Evolutionary conservation across 2,113 vertebrate species (phyloP).

Genomic region (Psephotus haematonotus): DNA sequence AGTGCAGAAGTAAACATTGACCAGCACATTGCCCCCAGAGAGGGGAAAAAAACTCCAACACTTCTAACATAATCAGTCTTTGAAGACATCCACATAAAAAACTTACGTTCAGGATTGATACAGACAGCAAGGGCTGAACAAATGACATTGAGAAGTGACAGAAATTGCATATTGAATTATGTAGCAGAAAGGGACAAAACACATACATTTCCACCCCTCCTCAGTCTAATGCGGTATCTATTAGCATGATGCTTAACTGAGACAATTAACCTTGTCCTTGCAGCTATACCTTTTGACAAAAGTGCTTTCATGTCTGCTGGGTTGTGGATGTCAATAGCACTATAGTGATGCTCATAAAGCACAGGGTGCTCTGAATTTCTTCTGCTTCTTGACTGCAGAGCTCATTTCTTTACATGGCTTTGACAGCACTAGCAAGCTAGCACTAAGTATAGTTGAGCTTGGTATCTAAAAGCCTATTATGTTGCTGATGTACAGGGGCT

Average conservation of each 20-base stretch:
- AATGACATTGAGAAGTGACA: neutral
- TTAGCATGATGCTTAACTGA: neutral
- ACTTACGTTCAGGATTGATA: neutral
- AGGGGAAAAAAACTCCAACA: neutral
- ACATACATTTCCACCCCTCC: neutral
- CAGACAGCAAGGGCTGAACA: neutral
- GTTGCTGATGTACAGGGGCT: neutral
- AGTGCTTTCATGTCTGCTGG: neutral
- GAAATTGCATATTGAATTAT: neutral
- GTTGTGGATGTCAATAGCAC: neutral
- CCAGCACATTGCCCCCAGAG: neutral
- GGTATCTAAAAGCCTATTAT: neutral
- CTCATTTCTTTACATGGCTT: neutral
- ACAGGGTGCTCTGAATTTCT: neutral
- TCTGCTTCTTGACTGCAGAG: neutral
- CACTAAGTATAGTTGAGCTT: neutral
- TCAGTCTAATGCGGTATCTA: neutral
- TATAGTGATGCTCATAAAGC: neutral
- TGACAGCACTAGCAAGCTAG: neutral
- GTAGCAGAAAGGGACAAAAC: neutral
- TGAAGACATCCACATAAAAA: neutral
- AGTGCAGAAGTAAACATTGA: neutral
- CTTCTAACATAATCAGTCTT: neutral
- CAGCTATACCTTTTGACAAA: neutral
- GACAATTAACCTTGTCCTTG: neutral